phyloP scores from a whole-genome alignment of 2,113 vertebrate species.

The Neoarius graeffei region DNA sequence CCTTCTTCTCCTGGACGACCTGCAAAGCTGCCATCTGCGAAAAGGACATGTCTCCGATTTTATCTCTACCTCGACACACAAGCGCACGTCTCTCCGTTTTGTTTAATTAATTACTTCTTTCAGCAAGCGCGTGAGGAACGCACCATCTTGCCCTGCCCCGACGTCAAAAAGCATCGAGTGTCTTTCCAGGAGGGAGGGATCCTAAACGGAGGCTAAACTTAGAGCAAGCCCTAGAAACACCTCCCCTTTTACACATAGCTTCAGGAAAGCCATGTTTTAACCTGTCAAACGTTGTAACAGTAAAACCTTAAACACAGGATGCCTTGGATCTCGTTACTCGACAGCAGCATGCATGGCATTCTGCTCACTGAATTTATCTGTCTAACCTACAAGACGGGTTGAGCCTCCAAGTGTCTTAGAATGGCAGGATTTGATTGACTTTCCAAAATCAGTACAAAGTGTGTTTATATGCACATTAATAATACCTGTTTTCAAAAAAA shows the following conservation, averaged over 20 bases:
- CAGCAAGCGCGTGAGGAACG: slow-evolving; percentile 33
- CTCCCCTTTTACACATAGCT: not conserved
- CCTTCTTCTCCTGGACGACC: not conserved
- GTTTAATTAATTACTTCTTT: slow-evolving; percentile 45
- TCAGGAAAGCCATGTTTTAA: slow-evolving; percentile 45
- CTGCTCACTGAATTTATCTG: too few species aligned
- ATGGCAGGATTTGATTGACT: not conserved
- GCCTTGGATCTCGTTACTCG: slow-evolving; percentile 52
- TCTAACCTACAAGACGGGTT: not conserved
- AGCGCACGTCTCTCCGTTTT: not conserved
- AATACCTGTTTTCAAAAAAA: too few species aligned
- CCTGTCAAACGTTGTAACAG: slow-evolving; percentile 33
- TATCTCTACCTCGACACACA: not conserved
- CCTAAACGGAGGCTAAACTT: slow-evolving; percentile 52
- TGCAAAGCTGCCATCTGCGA: not conserved
- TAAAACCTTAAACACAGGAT: slow-evolving; percentile 59
- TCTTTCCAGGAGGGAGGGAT: slow-evolving; percentile 39
- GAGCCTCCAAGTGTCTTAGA: not conserved
- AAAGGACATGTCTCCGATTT: not conserved
- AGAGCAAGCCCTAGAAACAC: slow-evolving; percentile 45
- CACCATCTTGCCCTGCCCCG: slow-evolving; percentile 11
- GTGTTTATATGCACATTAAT: too few species aligned
- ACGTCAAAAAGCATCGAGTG: slow-evolving; percentile 51
- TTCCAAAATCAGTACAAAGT: not conserved
- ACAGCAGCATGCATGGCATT: slow-evolving; percentile 40